These are phyloP conservation scores for Syngnathus floridae DNA, from an alignment of 2,113 vertebrate genomes.

Conservation along the genomic window DNA sequence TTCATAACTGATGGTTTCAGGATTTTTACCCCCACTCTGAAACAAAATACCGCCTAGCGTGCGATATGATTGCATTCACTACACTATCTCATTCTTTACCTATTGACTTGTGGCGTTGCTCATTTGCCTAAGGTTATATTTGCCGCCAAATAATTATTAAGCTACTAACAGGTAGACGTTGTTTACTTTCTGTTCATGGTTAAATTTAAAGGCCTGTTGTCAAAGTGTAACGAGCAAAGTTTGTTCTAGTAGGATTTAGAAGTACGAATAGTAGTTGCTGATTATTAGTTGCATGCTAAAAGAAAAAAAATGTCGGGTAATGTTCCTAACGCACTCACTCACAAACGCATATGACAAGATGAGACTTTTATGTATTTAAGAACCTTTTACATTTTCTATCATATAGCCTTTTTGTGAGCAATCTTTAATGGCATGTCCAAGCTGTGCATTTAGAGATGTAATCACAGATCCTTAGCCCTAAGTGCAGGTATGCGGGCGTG, in stretches of 20 bases:
- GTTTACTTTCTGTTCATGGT: not conserved
- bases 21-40: not conserved
- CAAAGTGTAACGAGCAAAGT: not conserved
- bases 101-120: not conserved
- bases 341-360: no score
- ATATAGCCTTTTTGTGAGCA: not conserved
- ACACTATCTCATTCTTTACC: not conserved
- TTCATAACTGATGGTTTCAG: not conserved
- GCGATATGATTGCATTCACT: not conserved
- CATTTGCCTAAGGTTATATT: not conserved
- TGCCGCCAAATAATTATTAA: not conserved
- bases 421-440: constrained; percentile 3
- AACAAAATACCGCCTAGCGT: not conserved
- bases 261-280: no score
- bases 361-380: not conserved
- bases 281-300: no score
- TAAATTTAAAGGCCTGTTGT: not conserved
- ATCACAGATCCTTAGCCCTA: constrained; percentile 2
- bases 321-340: no score
- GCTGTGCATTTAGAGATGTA: not conserved
- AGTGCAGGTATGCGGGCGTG: constrained; percentile 2
- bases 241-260: not conserved
- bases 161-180: not conserved
- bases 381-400: not conserved
- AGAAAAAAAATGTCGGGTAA: no score